Base-by-base conservation (phyloP, 2,888 invertebrate species). In the Imbricaverruca yamaguchii region DNA sequence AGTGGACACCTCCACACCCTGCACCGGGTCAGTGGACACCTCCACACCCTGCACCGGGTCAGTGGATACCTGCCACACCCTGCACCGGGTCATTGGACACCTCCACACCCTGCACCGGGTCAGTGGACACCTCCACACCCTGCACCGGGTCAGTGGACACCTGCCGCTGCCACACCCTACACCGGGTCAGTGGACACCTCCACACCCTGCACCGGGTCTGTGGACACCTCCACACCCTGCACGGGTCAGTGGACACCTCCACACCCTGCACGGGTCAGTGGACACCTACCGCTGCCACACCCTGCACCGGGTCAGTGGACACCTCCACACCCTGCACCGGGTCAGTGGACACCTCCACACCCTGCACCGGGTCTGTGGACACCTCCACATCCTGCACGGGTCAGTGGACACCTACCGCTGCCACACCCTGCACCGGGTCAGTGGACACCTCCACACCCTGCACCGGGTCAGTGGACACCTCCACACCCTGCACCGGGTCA, bases 201-300 rank as follows among this genome's bases (percentile, higher is more conserved):
- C 98, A 98, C 87, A 93, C 97, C 80, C 89, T 97, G 79, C 98
- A 98, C 86, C n/a, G n/a, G n/a, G n/a, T n/a, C n/a, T n/a, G n/a
- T n/a, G n/a, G n/a, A n/a, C n/a, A n/a, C n/a, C n/a, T n/a, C 0
- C 98, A 98, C 87, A 93, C 97, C 80, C 89, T 97, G 79, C 98
- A 98, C 86, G n/a, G n/a, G n/a, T n/a, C n/a, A n/a, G n/a, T n/a
- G n/a, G n/a, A n/a, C n/a, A n/a, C n/a, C n/a, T n/a, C 0, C 98
- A 98, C 87, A 93, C 97, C 80, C 89, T 97, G 79, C 98, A 98
- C 86, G n/a, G n/a, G n/a, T n/a, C n/a, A n/a, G n/a, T n/a, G n/a
- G n/a, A n/a, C n/a, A 97, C 96, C 0, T 98, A 97, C 88, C 91
- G 97, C 83, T 95, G 95, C 0, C 98, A 98, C 87, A 93, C 97